Conservation (phyloP, 2,113 vertebrate genomes). For the Forbesichthys papilliferus region DNA sequence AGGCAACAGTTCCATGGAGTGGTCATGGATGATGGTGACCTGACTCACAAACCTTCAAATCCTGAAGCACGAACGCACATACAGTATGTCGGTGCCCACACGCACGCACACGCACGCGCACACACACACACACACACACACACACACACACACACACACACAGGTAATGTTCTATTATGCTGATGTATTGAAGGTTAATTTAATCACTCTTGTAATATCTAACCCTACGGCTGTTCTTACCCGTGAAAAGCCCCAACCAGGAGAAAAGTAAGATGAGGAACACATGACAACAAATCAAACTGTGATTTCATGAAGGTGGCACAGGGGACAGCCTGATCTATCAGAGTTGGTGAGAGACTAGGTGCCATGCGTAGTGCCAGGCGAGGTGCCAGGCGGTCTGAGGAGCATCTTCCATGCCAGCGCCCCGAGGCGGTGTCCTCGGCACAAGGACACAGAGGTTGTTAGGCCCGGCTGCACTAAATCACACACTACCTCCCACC, state of each 20-base stretch:
- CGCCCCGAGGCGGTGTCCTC: constrained; percentile 71
- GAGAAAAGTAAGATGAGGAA: constrained; percentile 40
- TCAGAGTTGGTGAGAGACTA: constrained; percentile 64
- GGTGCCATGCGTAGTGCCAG: constrained; percentile 68
- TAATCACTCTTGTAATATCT: constrained; percentile 70
- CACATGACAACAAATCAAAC: constrained; percentile 75
- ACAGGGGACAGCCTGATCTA: constrained; percentile 65
- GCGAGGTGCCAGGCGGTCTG: constrained; percentile 73
- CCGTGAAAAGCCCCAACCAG: constrained; percentile 44
- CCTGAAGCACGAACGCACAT: constrained; percentile 28
- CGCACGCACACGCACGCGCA: constrained; percentile 23
- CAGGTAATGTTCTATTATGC: constrained; percentile 64
- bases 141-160: constrained; percentile 23
- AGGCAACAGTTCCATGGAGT: constrained; percentile 53
- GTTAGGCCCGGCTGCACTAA: constrained; percentile 72
- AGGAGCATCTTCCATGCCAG: constrained; percentile 73
- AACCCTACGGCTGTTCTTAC: constrained; percentile 66
- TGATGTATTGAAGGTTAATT: constrained; percentile 74
- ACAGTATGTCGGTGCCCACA: neutral
- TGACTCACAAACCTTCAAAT: constrained; percentile 45
- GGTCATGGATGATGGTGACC: constrained; percentile 50
- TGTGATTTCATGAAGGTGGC: constrained; percentile 73
- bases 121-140: constrained; percentile 13
- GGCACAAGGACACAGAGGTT: constrained; percentile 75
- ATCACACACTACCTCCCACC: constrained; percentile 68